These are phyloP conservation scores for Scaptodrosophila lebanonensis DNA, from an alignment of 1,140 invertebrate species.

Conservation along the genomic window DNA sequence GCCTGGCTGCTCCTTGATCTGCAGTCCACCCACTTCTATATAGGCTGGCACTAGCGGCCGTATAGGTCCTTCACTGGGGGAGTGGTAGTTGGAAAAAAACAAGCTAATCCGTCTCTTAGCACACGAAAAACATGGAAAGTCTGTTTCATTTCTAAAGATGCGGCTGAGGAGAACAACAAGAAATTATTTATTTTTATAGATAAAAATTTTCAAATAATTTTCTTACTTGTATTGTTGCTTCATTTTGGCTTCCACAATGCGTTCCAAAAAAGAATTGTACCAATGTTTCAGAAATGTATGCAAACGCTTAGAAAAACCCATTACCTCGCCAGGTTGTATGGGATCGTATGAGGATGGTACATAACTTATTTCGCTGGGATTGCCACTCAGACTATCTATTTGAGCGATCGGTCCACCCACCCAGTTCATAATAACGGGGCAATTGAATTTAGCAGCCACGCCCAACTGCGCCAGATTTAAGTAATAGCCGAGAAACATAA, in stretches of 20 bases:
- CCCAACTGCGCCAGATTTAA: conserved; percentile 42
- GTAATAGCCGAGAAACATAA: conserved; percentile 35
- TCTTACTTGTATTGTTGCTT: conserved; percentile 33
- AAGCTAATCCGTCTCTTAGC: conserved; percentile 18
- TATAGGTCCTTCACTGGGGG: conserved; percentile 35
- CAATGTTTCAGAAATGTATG: conserved; percentile 8
- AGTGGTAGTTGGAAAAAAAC: conserved; percentile 43
- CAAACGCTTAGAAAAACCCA: conserved; percentile 26
- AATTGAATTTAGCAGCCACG: conserved; percentile 37
- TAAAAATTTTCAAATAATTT: too few species aligned
- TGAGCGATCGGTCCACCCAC: conserved; percentile 18
- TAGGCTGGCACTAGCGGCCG: conserved; percentile 58
- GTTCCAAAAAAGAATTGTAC: conserved; percentile 1
- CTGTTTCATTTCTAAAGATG: conserved; percentile 9
- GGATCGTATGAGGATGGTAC: conserved; percentile 26
- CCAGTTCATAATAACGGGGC: conserved; percentile 37
- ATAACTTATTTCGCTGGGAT: conserved; percentile 35
- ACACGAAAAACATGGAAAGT: conserved; percentile 25
- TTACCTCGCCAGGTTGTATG: neutral
- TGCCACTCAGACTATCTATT: conserved; percentile 29
- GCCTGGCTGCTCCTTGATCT: conserved; percentile 57
- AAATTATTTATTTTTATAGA: too few species aligned
- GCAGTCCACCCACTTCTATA: conserved; percentile 72
- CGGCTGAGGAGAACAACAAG: neutral
- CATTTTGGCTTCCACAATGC: conserved; percentile 7